phyloP scores from a whole-genome alignment of 2,888 invertebrate species.

The Dusona sp. region DNA sequence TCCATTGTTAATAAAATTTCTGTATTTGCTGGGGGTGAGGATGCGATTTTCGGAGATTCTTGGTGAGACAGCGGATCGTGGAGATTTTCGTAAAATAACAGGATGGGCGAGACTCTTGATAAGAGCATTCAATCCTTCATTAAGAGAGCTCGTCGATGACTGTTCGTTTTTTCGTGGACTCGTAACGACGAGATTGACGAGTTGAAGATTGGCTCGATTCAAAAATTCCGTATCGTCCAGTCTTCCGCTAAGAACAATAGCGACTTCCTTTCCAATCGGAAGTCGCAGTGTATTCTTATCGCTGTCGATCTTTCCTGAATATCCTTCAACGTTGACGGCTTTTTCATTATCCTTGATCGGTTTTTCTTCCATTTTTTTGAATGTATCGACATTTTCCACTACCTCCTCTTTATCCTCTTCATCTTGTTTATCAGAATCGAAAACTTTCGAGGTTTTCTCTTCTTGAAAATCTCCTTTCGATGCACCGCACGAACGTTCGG shows the following conservation, averaged over 20 bases:
- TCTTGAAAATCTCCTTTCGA: not conserved
- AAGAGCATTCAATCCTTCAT: conserved; percentile 71
- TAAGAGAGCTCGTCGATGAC: conserved; percentile 58
- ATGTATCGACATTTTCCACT: not conserved
- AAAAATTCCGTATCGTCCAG: conserved; percentile 80
- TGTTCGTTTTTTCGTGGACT: conserved; percentile 72
- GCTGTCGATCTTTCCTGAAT: not conserved
- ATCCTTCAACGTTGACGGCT: conserved; percentile 4
- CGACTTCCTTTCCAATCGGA: conserved; percentile 81
- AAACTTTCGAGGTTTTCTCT: not conserved
- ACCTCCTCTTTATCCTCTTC: not conserved
- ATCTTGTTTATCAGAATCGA: not conserved
- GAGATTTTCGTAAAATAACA: conserved; percentile 54
- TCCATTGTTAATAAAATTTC: conserved; percentile 85
- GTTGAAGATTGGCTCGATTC: conserved; percentile 76
- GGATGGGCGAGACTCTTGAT: conserved; percentile 69
- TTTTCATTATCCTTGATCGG: conserved; percentile 17
- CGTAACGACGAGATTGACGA: conserved; percentile 80
- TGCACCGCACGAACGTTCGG: conserved; percentile 16
- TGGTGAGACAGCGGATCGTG: conserved; percentile 68
- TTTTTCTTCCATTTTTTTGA: conserved; percentile 20
- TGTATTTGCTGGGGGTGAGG: conserved; percentile 87
- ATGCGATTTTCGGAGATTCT: conserved; percentile 85
- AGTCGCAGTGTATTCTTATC: conserved; percentile 72
- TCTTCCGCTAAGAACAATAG: conserved; percentile 81